Base-by-base conservation (phyloP, 2,888 invertebrate genomes). In the Timema cristinae region DNA sequence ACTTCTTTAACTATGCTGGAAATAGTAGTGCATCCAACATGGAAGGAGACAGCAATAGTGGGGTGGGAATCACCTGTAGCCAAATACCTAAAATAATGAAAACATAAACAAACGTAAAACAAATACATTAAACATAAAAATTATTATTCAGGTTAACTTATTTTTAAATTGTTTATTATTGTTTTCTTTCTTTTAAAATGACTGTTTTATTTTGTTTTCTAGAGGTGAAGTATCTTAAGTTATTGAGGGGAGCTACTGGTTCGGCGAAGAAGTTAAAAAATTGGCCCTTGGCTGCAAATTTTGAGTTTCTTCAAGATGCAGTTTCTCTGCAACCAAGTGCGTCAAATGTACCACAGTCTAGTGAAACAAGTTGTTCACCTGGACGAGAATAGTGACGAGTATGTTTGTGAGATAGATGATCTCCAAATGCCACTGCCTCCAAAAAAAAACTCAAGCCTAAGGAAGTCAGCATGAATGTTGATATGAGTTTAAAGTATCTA, bases 11-110 rank as follows among this genome's bases (percentile, higher is more conserved):
- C 78, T 54, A 79, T 79, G 52, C 70, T 70, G 72, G 74, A 70
- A 66, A 81, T 78, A 70, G 80, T 81, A 70, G 78, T 70, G 13
- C 75, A 73, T 72, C 79, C 80, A 32, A 81, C 69, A 71, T 79
- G 76, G 74, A 77, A 81, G 68, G 73, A 73, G 75, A 78, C 79
- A 11, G 78, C 77, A 67, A 81, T 73, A 70, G 79, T 77, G 70
- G 77, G 77, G 73, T 75, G 79, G 63, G 77, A 77, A 49, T 76
- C 75, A 16, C 79, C 78, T 63, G 77, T 79, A 51, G 78, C 77
- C 54, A 79, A 69, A 74, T 75, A 79, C 74, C 79, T 79, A 72
- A 75, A 78, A 79, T 2, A 51, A 52, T 16, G 15, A 47, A 9
- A 63, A 63, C 8, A 32, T 32, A 32, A 32, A 32, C 32, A 32